These are phyloP conservation scores for Pandemis heparana DNA, from an alignment of 2,888 invertebrate species.

Conservation along the genomic window DNA sequence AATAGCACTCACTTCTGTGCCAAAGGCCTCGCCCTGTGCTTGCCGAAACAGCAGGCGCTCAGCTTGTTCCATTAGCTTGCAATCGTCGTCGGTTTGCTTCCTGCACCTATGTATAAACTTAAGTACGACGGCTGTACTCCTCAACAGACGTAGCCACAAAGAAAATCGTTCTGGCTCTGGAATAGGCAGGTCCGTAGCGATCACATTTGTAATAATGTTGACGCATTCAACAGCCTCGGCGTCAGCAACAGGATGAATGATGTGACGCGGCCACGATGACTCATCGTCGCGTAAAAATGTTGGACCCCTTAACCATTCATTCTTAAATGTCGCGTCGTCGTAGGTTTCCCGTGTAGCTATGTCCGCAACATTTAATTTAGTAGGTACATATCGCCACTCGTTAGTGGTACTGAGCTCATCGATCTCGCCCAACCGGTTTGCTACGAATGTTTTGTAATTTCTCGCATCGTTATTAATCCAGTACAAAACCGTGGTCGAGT, in stretches of 20 bases:
- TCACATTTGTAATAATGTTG: neutral
- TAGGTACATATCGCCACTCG: constrained; percentile 33
- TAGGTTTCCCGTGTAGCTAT: constrained; percentile 25
- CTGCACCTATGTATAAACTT: neutral
- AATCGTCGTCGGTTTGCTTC: neutral
- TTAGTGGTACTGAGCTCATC: constrained; percentile 8
- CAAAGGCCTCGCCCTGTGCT: too few species aligned
- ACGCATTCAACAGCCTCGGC: neutral
- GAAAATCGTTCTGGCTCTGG: neutral
- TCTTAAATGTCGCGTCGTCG: neutral
- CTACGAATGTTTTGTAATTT: constrained; percentile 50
- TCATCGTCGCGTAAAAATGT: neutral
- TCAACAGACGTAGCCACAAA: neutral
- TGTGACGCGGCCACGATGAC: neutral
- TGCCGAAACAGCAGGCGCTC: too few species aligned
- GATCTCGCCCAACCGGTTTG: constrained; percentile 29
- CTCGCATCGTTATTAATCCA: too few species aligned
- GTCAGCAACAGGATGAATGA: neutral
- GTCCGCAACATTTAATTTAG: constrained; percentile 35
- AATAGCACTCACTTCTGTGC: too few species aligned
- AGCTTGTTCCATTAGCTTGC: too few species aligned
- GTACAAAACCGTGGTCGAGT: too few species aligned
- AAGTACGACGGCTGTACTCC: neutral
- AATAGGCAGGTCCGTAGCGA: neutral
- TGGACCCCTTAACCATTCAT: constrained; percentile 7